These are phyloP conservation scores for Brachyrhaphis roseni DNA, from an alignment of 2,797 vertebrate genomes.

Conservation along the genomic window DNA sequence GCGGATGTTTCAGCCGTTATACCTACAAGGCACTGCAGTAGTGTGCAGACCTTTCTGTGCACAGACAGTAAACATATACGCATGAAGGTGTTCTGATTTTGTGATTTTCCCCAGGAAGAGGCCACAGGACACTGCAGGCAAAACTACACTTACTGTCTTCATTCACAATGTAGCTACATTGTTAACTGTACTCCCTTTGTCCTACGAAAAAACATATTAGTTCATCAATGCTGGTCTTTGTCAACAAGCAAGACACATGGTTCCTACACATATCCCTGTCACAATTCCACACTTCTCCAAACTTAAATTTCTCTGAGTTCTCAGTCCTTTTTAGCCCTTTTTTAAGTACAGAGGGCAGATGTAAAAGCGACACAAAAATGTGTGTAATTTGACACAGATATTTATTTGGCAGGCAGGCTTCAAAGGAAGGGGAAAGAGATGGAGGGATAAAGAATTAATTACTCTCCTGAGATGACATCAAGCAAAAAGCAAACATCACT, in stretches of 20 bases:
- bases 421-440: neutral
- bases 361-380: neutral
- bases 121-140: constrained; percentile 49
- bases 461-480: no score
- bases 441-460: neutral
- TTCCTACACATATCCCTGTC: neutral
- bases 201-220: constrained; percentile 3
- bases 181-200: constrained; percentile 14
- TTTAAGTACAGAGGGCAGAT: neutral
- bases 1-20: constrained; percentile 28
- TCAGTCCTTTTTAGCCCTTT: neutral
- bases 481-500: no score
- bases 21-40: neutral
- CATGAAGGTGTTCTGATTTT: neutral
- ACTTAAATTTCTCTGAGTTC: neutral
- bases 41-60: neutral
- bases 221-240: constrained; percentile 1
- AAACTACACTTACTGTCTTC: constrained; percentile 43
- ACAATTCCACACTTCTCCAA: neutral
- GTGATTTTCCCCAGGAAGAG: constrained; percentile 2
- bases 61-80: neutral
- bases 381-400: neutral
- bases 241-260: neutral
- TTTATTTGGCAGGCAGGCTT: neutral
- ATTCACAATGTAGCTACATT: constrained; percentile 3